Base-by-base conservation (phyloP, 2,113 vertebrate genomes). In the Prochilodus magdalenae region DNA sequence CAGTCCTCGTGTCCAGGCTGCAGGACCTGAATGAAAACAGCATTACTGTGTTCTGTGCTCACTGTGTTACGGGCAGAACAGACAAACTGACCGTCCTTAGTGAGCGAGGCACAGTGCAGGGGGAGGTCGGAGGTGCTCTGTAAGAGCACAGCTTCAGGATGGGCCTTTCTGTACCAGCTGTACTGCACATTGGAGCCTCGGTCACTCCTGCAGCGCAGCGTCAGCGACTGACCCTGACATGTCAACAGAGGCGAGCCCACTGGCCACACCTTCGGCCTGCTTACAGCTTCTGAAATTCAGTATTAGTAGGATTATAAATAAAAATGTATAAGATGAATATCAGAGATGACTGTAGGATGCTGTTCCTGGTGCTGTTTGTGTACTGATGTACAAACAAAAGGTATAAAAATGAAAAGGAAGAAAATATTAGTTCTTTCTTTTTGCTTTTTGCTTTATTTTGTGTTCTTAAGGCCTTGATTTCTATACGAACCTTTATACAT, bases 151-250 rank as follows among this genome's bases (percentile, higher is more conserved):
- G 83, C 53, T 20, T 85, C 1, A 14, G 55, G 22, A 0, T 10
- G 5, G 16, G 36, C 65, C 16, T 55, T 78, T 81, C 77, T 89
- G 87, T 91, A 90, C 93, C 93, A 94, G 30, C 74, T 3, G 40
- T 94, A 94, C 8, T 0, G 63, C 24, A 93, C 75, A 5, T 20
- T 73, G 0, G 88, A 88, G 59, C 93, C 93, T 53, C 20, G 30
- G 8, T 33, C 7, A 49, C 83, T 85, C 1, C 30, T 47, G 66
- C 94, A 94, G 26, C 75, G 89, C 27, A 94, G 83, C 0, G 86
- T 89, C 70, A 92, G 72, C 0, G 87, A 55, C 51, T 87, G 44
- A 2, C 93, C 92, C 89, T 83, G 82, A 20, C 93, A 94, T 1
- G 91, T 92, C 7, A 80, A 77, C 44, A 20, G 30, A 65, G 87